phyloP scores from a whole-genome alignment of 2,888 invertebrate genomes.

The Hirtodrosophila cameraria region DNA sequence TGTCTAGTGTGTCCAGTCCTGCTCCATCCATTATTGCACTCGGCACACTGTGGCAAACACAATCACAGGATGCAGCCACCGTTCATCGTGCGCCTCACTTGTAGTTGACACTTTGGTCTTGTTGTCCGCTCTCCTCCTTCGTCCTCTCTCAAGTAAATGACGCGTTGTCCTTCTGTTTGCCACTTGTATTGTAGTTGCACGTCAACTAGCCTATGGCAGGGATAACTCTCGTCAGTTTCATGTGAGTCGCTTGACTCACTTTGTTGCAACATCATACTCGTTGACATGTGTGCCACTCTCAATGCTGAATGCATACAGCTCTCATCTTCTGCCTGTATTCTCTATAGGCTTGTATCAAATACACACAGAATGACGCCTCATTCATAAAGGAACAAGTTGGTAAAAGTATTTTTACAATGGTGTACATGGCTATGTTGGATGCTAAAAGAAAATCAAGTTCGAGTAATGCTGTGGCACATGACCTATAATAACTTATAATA shows the following conservation, averaged over 20 bases:
- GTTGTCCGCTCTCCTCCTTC: constrained; percentile 3
- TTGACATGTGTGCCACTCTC: constrained; percentile 30
- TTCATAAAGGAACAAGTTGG: no score
- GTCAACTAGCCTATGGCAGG: constrained; percentile 59
- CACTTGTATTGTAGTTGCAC: constrained; percentile 43
- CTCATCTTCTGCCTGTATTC: constrained; percentile 6
- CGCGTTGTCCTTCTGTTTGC: constrained; percentile 50
- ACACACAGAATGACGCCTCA: constrained; percentile 10
- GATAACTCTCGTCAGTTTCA: constrained; percentile 37
- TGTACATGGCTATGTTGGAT: no score
- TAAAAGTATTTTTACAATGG: no score
- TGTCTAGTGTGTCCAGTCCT: constrained; percentile 19
- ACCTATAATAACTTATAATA: no score
- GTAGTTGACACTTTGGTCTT: constrained; percentile 70
- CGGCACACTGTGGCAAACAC: constrained; percentile 62
- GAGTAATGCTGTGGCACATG: no score
- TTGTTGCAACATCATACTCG: constrained; percentile 55
- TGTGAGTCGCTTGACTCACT: constrained; percentile 45
- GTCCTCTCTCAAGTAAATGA: constrained; percentile 39
- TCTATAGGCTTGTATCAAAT: constrained; percentile 10
- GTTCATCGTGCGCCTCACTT: constrained; percentile 43
- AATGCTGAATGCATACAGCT: neutral
- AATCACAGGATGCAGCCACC: constrained; percentile 57
- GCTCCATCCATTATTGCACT: constrained; percentile 68
- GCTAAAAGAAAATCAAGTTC: no score